Base-by-base conservation (phyloP, 2,113 vertebrate genomes). In the Alexandromys fortis region DNA sequence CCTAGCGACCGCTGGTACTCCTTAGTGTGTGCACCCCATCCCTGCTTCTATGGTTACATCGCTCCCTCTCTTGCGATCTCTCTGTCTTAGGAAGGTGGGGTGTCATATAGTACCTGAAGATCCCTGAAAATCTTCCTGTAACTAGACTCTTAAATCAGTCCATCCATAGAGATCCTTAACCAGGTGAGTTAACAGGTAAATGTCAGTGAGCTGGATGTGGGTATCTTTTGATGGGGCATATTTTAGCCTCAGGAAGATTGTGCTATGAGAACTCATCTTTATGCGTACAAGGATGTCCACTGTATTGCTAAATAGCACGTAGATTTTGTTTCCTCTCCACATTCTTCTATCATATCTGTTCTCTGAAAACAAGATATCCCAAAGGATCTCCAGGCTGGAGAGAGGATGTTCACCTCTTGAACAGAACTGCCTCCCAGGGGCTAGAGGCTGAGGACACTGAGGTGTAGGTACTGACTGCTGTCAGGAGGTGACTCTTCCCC, bases 1-100 rank as follows among this genome's bases (percentile, higher is more conserved):
- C 79, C 68, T 7, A 4, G 21, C 0, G 3, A 45, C 55, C 45
- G 1, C 26, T 38, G 10, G 10, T 2, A 0, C 28, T 14, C 11
- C 33, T 58, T 72, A 63, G 58, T 26, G 9, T 22, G 0, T 68
- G 72, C n/a, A 6, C 42, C 47, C 12, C 9, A 6, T 68, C 63
- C 45, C 42, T 86, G 24, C 7, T 65, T 45, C 67, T 42, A 30
- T 2, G 6, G 55, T 61, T 38, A 38, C n/a, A 45, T 5, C 2
- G 12, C 58, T 45, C 42, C 42, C 47, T 4, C 47, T 75, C 49
- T n/a, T 78, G 35, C 16, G 61, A 42, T 8, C 16, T 58, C 28
- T 4, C 16, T 13, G 1, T 49, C 58, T n/a, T 61, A 16, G 24
- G 38, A 86, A 19, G 79, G 19, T n/a, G 30, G 13, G 47, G 21